Conservation (phyloP, 2,113 vertebrate species). For the Cettia cetti region DNA sequence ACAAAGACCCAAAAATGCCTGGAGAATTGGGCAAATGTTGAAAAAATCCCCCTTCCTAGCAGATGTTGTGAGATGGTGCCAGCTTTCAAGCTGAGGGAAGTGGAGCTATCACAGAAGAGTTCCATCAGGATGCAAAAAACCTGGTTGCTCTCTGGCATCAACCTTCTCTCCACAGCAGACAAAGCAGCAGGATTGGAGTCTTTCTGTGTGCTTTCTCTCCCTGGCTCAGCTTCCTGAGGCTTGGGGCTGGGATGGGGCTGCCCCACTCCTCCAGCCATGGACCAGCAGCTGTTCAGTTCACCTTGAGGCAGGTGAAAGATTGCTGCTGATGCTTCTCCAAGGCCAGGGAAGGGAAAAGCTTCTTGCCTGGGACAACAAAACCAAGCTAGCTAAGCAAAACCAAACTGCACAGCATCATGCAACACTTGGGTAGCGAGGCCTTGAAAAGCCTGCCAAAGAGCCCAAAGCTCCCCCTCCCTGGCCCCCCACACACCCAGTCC, state of each 20-base stretch:
- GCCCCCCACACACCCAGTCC: no score
- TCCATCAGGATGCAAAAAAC: background rate
- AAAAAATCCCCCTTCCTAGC: background rate
- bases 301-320: background rate
- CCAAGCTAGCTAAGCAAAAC: background rate
- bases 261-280: rapidly evolving
- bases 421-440: background rate
- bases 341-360: background rate
- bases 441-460: background rate
- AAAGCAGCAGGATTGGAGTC: background rate
- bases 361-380: background rate
- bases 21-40: background rate
- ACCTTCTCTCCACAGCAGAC: background rate
- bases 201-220: background rate
- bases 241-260: rapidly evolving
- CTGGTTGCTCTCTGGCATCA: background rate
- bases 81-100: background rate
- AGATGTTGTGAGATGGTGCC: rapidly evolving
- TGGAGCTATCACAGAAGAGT: background rate
- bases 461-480: background rate
- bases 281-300: background rate
- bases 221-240: background rate
- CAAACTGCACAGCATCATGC: background rate
- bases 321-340: background rate
- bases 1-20: background rate